These are phyloP conservation scores for Aselliscus stoliczkanus DNA, from an alignment of 2,797 vertebrate species.

Conservation along the genomic window DNA sequence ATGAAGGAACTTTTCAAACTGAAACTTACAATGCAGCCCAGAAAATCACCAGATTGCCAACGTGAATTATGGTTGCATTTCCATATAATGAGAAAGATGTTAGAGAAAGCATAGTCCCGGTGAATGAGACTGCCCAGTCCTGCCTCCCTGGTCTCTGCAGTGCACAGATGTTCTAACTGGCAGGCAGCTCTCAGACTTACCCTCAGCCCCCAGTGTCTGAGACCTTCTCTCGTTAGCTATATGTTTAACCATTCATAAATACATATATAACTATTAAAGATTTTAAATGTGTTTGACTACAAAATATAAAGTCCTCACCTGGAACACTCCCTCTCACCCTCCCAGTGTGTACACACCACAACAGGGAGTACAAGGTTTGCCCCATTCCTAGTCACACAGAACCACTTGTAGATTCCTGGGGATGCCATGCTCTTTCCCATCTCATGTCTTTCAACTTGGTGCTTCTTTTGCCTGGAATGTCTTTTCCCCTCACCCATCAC, in stretches of 20 bases:
- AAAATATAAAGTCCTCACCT: not conserved
- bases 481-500: not conserved
- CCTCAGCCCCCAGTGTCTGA: not conserved
- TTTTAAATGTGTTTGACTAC: not conserved
- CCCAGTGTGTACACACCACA: rapidly evolving
- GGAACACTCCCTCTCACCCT: rapidly evolving
- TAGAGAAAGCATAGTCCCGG: not conserved
- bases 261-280: not conserved
- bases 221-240: not conserved
- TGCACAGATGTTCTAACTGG: not conserved
- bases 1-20: not conserved
- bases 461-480: not conserved
- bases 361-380: not conserved
- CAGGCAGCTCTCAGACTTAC: not conserved
- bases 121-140: not conserved
- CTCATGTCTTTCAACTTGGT: not conserved
- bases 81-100: not conserved
- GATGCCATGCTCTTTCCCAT: rapidly evolving
- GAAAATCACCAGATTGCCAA: not conserved
- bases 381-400: rapidly evolving
- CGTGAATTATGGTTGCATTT: not conserved
- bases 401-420: rapidly evolving
- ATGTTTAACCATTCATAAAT: not conserved
- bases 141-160: not conserved
- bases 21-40: not conserved